Evolutionary conservation across 2,797 vertebrate species (phyloP).

Genomic region (Threskiornis aethiopicus): DNA sequence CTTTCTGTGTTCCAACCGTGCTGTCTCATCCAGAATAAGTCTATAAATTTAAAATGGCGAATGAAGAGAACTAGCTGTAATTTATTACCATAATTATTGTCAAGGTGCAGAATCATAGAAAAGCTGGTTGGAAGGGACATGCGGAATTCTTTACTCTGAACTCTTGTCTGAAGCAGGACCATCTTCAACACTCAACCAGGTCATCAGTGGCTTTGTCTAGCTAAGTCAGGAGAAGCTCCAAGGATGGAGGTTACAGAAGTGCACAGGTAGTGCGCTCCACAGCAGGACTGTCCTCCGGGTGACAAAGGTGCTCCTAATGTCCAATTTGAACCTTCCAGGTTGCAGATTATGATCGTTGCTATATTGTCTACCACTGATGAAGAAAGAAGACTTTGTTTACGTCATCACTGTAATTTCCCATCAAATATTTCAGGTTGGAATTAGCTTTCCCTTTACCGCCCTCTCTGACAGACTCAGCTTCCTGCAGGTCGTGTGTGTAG

Average conservation of each 20-base stretch:
- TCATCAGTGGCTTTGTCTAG: background rate
- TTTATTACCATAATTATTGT: background rate
- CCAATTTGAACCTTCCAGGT: rapidly evolving
- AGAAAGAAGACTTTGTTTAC: background rate
- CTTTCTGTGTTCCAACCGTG: background rate
- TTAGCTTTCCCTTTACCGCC: background rate
- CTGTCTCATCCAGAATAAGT: background rate
- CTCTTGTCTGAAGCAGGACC: background rate
- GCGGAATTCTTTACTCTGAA: background rate
- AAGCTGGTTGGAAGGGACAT: background rate
- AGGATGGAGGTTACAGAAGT: background rate
- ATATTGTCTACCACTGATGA: background rate
- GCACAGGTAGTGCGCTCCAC: background rate
- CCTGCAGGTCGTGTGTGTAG: background rate
- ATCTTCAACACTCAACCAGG: background rate
- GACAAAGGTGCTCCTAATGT: background rate
- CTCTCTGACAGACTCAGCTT: background rate
- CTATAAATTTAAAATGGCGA: background rate
- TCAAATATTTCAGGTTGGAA: background rate
- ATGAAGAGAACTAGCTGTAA: background rate
- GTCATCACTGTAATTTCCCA: background rate
- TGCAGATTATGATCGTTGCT: background rate
- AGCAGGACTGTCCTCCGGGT: background rate
- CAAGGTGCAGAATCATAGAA: background rate
- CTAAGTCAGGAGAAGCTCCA: background rate